Evolutionary conservation across 2,888 invertebrate genomes (phyloP), one percentile per base, ranked within the genome.

Genomic region (Cetonia aurata): DNA sequence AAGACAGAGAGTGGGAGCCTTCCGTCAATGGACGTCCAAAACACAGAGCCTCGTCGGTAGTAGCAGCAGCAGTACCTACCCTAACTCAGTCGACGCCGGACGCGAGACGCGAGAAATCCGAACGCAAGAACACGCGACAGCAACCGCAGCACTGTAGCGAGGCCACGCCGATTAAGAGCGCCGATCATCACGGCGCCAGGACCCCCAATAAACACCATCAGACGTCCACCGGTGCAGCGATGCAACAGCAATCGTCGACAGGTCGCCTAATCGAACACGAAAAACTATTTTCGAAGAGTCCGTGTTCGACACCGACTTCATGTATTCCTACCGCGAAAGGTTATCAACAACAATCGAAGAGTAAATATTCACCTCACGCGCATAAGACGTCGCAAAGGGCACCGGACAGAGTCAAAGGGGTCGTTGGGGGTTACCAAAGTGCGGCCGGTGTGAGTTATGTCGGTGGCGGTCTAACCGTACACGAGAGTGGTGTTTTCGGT

Each of bases 401-500:
- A 31, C 75, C 73, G 68, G 72, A 73, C 52, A 73, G 73, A 72
- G 70, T 75, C 66, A 73, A 76, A 71, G 74, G 73, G 72, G 71
- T 75, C 59, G 72, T 65, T 12, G 62, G 62, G 37, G 62, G 62
- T 73, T 77, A 78, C 74, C 77, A 77, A 72, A 75, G 75, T 73
- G 75, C 75, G 67, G 74, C 74, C 60, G 74, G 74, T 73, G 72
- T 53, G 44, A 53, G 76, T 69, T 74, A 73, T 62, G 74, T 77
- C 53, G 76, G 76, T 67, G 75, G 76, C 62, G 75, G 72, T 55
- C 60, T 75, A 67, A 72, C 69, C 62, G 75, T 75, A 67, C 74
- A 77, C 72, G 78, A 79, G 72, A 74, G 77, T 74, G 79, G 80
- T 76, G 81, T 82, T 72, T 83, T 79, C 72, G 83, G 83, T 77